These are phyloP conservation scores for Epizoanthus fatuus DNA, from an alignment of 92 coral and sea anemone genomes.

Conservation along the genomic window DNA sequence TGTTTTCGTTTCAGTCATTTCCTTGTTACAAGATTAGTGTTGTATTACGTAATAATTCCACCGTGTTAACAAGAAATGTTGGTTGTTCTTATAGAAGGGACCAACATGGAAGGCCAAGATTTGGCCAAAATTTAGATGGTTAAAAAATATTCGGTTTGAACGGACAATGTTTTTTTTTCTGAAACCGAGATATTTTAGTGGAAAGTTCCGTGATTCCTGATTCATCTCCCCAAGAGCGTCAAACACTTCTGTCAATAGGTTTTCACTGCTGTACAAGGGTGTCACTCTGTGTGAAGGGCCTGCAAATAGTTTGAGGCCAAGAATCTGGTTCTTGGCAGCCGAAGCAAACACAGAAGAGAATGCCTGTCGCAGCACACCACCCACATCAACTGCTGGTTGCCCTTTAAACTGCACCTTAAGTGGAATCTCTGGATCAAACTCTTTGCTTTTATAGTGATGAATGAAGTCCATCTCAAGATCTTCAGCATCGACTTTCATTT, in stretches of 20 bases:
- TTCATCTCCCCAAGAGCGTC: not conserved
- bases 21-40: no score
- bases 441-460: slow-evolving; percentile 12
- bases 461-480: slow-evolving; percentile 11
- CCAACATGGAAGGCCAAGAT: no score
- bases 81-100: no score
- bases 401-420: not conserved
- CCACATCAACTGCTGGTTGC: slow-evolving; percentile 14
- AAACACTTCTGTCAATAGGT: slow-evolving; percentile 6
- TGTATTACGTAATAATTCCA: no score
- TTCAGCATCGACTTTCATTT: slow-evolving; percentile 29
- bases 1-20: no score
- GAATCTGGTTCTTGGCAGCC: not conserved
- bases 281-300: not conserved
- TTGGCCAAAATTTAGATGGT: no score
- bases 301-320: not conserved
- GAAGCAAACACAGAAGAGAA: not conserved
- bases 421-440: not conserved
- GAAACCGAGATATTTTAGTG: no score
- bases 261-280: slow-evolving; percentile 10
- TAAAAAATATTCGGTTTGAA: no score
- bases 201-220: no score
- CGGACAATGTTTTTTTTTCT: no score
- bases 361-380: slow-evolving; percentile 13
- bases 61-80: no score